These are phyloP conservation scores for Plectropomus leopardus DNA, from an alignment of 2,113 vertebrate genomes.

Conservation along the genomic window DNA sequence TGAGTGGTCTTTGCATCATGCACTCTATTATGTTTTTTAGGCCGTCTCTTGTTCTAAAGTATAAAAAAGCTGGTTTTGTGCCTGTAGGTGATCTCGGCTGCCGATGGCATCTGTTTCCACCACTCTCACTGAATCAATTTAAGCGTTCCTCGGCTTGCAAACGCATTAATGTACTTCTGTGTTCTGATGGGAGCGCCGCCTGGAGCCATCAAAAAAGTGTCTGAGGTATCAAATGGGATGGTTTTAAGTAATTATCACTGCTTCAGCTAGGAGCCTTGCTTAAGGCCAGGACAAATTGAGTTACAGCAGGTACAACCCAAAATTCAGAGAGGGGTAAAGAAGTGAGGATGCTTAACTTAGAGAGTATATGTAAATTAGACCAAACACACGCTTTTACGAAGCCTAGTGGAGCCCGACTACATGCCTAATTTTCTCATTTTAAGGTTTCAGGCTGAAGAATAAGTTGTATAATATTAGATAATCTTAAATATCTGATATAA, in stretches of 20 bases:
- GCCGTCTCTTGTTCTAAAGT: background rate
- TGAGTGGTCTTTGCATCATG: background rate
- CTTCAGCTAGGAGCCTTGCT: background rate
- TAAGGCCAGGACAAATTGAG: constrained; percentile 26
- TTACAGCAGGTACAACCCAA: constrained; percentile 20
- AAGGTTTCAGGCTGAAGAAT: background rate
- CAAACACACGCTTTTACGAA: background rate
- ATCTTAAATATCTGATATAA: background rate
- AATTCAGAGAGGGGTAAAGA: constrained; percentile 12
- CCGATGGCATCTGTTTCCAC: constrained; percentile 8
- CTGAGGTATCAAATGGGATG: constrained; percentile 39
- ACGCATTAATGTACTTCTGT: constrained; percentile 3
- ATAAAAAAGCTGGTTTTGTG: constrained; percentile 6
- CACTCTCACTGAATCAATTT: constrained; percentile 38
- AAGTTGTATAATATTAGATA: background rate
- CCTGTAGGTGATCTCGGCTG: constrained; percentile 14
- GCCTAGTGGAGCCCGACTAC: background rate
- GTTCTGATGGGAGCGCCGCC: constrained; percentile 3
- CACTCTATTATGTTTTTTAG: background rate
- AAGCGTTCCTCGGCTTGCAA: background rate
- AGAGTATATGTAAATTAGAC: constrained; percentile 26
- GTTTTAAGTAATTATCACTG: constrained; percentile 46
- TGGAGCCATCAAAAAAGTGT: constrained; percentile 41
- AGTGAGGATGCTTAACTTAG: background rate
- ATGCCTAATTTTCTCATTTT: background rate